Base-by-base conservation (phyloP, 2,113 vertebrate genomes). In the Oxyura jamaicensis region DNA sequence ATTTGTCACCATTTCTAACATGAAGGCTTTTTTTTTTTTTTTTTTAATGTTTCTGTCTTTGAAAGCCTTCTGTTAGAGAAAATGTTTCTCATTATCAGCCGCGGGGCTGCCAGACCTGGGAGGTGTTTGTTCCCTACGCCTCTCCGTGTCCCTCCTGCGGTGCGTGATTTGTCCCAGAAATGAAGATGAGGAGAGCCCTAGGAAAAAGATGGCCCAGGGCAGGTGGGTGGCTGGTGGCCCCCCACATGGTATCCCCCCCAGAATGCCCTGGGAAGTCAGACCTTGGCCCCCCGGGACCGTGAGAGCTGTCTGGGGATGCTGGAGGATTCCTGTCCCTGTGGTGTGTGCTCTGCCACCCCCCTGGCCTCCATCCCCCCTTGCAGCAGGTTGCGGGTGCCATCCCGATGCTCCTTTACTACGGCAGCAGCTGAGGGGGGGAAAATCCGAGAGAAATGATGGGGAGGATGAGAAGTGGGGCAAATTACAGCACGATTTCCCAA, bases 41-140 rank as follows among this genome's bases (percentile, higher is more conserved):
- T 69, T 46, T 48, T 21, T 22, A 22, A n/a, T 2, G 2, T 55
- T 91, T 66, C 63, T 63, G 1, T 55, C 72, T 46, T 60, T 62
- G 79, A 63, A 83, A 95, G 21, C 41, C 35, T 73, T 72, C 60
- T 67, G 22, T 56, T 73, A 28, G 42, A 79, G 82, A 35, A 66
- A 66, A 80, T 81, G 83, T 93, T 94, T 88, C 86, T 93, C 75
- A 41, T 88, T 91, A 88, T 62, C 4, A 2, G 26, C 83, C 53
- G 13, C 0, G 4, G 86, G 76, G 25, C n/a, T 96, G 67, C 78
- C 85, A 69, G 82, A 72, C 52, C 85, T 83, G 75, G 67, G 67
- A 85, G 83, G 3, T 60, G 35, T 4, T 88, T 93, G 90, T 1
- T 83, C 88, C 53, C 0, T n/a, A 5, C 90, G 74, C 36, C 55